These are phyloP conservation scores for Silurus asotus DNA, from an alignment of 2,113 vertebrate genomes.

Conservation along the genomic window DNA sequence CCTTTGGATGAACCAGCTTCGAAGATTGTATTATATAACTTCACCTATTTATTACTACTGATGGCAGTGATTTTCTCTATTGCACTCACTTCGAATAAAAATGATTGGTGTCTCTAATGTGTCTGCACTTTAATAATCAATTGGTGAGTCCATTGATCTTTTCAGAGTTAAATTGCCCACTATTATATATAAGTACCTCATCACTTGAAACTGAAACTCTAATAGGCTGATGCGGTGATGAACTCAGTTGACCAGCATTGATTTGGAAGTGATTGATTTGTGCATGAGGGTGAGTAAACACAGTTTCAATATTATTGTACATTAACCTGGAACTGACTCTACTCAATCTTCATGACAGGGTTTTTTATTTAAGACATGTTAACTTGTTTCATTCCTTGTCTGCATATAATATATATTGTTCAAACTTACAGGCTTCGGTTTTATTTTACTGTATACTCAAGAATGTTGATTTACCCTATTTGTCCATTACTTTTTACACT, in stretches of 20 bases:
- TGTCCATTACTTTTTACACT: neutral
- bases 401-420: neutral
- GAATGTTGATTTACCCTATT: neutral
- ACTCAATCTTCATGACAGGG: too few species aligned
- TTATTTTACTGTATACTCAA: neutral
- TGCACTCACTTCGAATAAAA: neutral
- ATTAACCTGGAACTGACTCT: neutral
- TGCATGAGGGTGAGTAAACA: neutral
- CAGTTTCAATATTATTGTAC: neutral
- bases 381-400: neutral
- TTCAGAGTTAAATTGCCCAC: neutral
- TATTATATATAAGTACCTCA: neutral
- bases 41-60: neutral
- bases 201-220: neutral
- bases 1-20: neutral
- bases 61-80: neutral
- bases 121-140: neutral
- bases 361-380: neutral
- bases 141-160: neutral
- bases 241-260: neutral
- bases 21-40: neutral
- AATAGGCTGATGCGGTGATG: neutral
- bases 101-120: neutral
- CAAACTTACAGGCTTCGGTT: neutral
- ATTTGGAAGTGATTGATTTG: neutral